Evolutionary conservation across 2,888 invertebrate genomes (phyloP).

Genomic region (Drosophila engyochracea): DNA sequence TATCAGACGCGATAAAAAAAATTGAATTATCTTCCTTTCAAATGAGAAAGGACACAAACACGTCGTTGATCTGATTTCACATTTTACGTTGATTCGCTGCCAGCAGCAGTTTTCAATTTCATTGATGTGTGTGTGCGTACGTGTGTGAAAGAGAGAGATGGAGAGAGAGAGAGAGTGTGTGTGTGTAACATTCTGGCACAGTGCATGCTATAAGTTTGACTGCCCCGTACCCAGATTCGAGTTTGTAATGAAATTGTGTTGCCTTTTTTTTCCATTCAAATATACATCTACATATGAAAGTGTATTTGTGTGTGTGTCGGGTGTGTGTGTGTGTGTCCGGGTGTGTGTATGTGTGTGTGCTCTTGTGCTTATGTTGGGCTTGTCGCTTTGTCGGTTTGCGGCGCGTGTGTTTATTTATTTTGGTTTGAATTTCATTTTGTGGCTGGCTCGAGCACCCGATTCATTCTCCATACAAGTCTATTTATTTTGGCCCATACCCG

Average conservation of each 20-base stretch:
- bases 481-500: conserved; percentile 29
- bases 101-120: conserved; percentile 63
- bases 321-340: conserved; percentile 20
- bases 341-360: conserved; percentile 24
- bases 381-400: conserved; percentile 21
- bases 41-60: conserved; percentile 8
- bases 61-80: conserved; percentile 2
- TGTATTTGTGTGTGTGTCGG: conserved; percentile 19
- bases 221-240: conserved; percentile 16
- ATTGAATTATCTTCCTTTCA: not conserved
- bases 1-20: not conserved
- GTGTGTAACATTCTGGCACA: conserved; percentile 36
- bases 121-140: conserved; percentile 50
- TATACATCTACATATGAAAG: conserved; percentile 28
- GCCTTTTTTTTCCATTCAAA: conserved; percentile 46
- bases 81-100: conserved; percentile 28
- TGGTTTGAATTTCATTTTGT: conserved; percentile 73
- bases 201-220: conserved; percentile 40
- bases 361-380: not conserved
- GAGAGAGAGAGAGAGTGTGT: not conserved
- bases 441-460: conserved; percentile 46
- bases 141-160: not conserved
- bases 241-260: conserved; percentile 70
- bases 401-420: conserved; percentile 69
- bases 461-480: conserved; percentile 25